phyloP scores from a whole-genome alignment of 2,797 vertebrate species.

The Staurois parvus region DNA sequence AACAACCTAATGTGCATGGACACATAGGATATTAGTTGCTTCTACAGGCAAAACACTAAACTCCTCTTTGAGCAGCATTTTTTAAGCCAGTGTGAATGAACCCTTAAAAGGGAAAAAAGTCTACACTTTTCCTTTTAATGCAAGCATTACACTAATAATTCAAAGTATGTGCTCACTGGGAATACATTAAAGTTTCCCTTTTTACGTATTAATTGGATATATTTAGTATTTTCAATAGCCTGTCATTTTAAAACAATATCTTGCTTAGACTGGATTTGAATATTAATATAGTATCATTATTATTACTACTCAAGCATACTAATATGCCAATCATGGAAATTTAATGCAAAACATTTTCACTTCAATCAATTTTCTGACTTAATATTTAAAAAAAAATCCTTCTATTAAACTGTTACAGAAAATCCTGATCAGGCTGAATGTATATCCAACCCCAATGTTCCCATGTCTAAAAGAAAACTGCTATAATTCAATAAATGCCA shows the following conservation, averaged over 20 bases:
- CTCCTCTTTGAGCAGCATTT: too few species aligned
- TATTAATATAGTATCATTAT: neutral
- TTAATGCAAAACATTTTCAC: neutral
- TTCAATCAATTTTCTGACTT: neutral
- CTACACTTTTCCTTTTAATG: neutral
- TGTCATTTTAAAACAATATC: neutral
- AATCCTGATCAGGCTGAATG: neutral
- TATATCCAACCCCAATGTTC: slow-evolving; percentile 2
- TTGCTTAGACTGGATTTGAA: neutral
- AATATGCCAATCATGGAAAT: neutral
- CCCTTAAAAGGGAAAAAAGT: neutral
- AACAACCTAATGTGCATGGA: too few species aligned
- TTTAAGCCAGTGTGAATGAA: too few species aligned
- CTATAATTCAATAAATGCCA: slow-evolving; percentile 59
- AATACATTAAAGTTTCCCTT: neutral
- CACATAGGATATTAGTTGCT: too few species aligned
- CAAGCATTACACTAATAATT: neutral
- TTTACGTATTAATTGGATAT: neutral
- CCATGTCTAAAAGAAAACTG: slow-evolving; percentile 20
- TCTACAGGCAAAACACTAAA: too few species aligned
- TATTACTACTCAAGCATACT: neutral
- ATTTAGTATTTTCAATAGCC: neutral
- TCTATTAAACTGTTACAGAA: slow-evolving; percentile 17
- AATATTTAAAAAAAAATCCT: neutral
- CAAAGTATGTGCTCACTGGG: neutral